phyloP scores from a whole-genome alignment of 2,113 vertebrate species.

The Patagioenas fasciata region DNA sequence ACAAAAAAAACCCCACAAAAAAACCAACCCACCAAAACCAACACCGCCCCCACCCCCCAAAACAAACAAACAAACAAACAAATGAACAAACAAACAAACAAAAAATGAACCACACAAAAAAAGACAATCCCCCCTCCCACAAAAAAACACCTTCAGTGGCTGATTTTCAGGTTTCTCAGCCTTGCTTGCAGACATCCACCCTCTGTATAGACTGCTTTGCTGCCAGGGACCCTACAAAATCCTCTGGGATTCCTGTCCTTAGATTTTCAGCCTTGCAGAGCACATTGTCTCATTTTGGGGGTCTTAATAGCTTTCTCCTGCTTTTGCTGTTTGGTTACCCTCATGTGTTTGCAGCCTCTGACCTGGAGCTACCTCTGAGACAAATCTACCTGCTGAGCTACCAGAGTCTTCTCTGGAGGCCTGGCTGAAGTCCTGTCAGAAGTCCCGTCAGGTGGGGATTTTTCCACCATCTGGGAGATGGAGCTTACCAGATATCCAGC shows the following conservation, averaged over 20 bases:
- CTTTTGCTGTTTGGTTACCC: background rate
- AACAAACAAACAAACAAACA: no score
- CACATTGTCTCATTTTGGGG: background rate
- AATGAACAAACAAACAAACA: no score
- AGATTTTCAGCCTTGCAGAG: background rate
- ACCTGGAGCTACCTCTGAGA: background rate
- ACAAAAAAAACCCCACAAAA: no score
- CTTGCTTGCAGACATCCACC: background rate
- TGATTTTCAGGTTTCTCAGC: background rate
- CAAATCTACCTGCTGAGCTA: background rate
- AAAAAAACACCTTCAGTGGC: background rate
- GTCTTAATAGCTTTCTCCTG: background rate
- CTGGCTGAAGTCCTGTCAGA: background rate
- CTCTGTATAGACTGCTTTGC: background rate
- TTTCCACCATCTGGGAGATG: rapidly evolving
- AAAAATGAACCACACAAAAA: no score
- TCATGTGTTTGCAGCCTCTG: background rate
- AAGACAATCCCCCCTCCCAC: no score
- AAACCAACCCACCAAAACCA: no score
- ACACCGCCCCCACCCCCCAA: no score
- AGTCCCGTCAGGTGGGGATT: background rate
- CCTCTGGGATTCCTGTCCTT: background rate
- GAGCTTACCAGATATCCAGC: background rate
- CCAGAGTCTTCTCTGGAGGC: background rate
- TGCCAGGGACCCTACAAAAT: background rate